Evolutionary conservation across 1,140 invertebrate genomes (phyloP).

Genomic region (Drosophila seguyi): DNA sequence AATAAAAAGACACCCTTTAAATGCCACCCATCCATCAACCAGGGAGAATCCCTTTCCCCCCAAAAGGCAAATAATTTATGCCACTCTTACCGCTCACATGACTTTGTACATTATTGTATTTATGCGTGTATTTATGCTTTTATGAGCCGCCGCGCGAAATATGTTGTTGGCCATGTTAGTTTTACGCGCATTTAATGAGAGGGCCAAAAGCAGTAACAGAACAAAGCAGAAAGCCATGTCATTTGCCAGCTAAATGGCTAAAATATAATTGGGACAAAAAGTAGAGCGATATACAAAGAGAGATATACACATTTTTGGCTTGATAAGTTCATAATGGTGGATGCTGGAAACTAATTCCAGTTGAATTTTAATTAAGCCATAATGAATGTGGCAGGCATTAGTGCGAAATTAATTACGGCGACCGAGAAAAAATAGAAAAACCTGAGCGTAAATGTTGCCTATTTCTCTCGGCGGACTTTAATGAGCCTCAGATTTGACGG

Average conservation of each 20-base stretch:
- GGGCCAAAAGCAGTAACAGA: conserved; percentile 19
- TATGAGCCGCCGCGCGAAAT: conserved; percentile 52
- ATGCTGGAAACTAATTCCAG: conserved; percentile 36
- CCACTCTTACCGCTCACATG: conserved; percentile 18
- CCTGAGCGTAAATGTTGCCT: conserved; percentile 29
- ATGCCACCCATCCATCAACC: conserved; percentile 18
- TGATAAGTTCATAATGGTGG: conserved; percentile 38
- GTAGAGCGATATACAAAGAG: conserved; percentile 1
- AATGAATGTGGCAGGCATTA: conserved; percentile 67
- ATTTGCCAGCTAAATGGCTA: conserved; percentile 21
- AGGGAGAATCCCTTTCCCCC: neutral
- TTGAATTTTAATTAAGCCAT: conserved; percentile 66
- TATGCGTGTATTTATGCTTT: conserved; percentile 47
- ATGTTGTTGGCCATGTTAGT: conserved; percentile 49
- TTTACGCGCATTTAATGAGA: conserved; percentile 76
- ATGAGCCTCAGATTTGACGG: conserved; percentile 76
- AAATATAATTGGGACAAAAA: conserved; percentile 37
- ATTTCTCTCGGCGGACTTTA: conserved; percentile 61
- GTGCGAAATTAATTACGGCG: conserved; percentile 66
- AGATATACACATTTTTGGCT: conserved; percentile 12
- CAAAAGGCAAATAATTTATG: conserved; percentile 23
- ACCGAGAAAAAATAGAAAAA: conserved; percentile 2
- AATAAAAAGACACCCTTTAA: conserved; percentile 1
- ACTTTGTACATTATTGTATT: conserved; percentile 49
- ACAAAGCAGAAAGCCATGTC: conserved; percentile 1